Base-by-base conservation (phyloP, 30 jellyfish, hydroid and myxozoan genomes). In the Cassiopea xamachana region DNA sequence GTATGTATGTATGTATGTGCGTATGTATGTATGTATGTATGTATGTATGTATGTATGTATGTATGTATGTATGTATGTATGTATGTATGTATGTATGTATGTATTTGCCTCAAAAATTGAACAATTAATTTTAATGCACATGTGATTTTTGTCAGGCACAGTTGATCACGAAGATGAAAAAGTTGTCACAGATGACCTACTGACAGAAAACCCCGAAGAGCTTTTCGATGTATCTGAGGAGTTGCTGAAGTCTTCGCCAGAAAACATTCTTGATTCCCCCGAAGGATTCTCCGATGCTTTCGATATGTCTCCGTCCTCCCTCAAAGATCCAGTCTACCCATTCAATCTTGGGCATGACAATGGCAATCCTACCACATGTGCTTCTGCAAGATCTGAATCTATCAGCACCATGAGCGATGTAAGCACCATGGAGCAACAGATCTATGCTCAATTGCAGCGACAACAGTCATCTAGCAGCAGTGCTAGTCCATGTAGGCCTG, bases 341-440 rank as follows among this genome's bases (percentile, higher is more conserved):
- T 77, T 84, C 81, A 77, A 76, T 43, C 60, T 83, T 55, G 89
- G 87, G 46, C 87, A 67, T 46, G 92, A 83, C 1, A 62, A 82
- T 19, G 85, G 81, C 50, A 48, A 48, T 67, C 91, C 97, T 83
- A 83, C 93, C 93, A 90, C 97, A 89, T 90, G 97, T 90, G 90
- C 97, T 83, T 90, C 97, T 90, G 93, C 80, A 39, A 75, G 97
- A 70, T 90, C 97, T 16, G 93, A 90, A 39, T 90, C 97, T 62
- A 73, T 90, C 82, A 83, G 97, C 72, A 90, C 97, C 81, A 46
- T 90, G 86, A 90, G 97, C 75, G 97, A 90, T 82, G 55, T 80
- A n/a, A n/a, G n/a, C 85, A 84, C 93, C 80, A 82, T 80, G 77
- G 93, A 83, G 75, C 92, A 81, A 61, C 92, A 90, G 82, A 60